Evolutionary conservation across 2,113 vertebrate genomes (phyloP).

Genomic region (Aegotheles bennettii): DNA sequence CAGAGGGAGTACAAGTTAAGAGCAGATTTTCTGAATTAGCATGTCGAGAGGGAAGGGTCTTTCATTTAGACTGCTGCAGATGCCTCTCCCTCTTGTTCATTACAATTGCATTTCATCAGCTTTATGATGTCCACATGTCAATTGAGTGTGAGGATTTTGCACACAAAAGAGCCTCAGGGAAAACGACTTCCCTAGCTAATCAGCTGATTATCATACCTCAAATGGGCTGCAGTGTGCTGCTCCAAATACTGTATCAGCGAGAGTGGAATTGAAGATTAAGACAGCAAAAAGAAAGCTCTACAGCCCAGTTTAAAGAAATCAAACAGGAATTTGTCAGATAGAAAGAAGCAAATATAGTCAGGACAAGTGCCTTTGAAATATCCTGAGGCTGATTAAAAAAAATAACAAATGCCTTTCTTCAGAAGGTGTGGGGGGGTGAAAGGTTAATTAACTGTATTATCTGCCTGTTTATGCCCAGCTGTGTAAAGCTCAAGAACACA

Average conservation of each 20-base stretch:
- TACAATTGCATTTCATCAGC: slow-evolving; percentile 99
- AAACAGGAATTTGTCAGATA: slow-evolving; percentile 73
- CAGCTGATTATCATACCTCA: slow-evolving; percentile 99
- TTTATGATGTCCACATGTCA: slow-evolving; percentile 99
- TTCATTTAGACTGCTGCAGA: slow-evolving; percentile 94
- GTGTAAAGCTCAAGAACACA: slow-evolving; percentile 67
- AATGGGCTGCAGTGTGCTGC: slow-evolving; percentile 85
- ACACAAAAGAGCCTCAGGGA: slow-evolving; percentile 99
- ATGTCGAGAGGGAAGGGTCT: slow-evolving; percentile 96
- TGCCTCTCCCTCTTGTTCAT: slow-evolving; percentile 99
- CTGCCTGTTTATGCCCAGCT: slow-evolving; percentile 76
- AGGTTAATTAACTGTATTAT: slow-evolving; percentile 81
- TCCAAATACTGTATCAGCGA: slow-evolving; percentile 76
- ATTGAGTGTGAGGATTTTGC: slow-evolving; percentile 99
- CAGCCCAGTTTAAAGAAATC: slow-evolving; percentile 72
- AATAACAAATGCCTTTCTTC: slow-evolving; percentile 62
- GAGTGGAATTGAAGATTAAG: slow-evolving; percentile 79
- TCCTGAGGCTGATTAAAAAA: slow-evolving; percentile 54
- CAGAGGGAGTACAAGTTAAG: slow-evolving; percentile 92
- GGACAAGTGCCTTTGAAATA: slow-evolving; percentile 61
- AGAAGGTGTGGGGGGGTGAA: slow-evolving; percentile 64
- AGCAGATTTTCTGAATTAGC: slow-evolving; percentile 99
- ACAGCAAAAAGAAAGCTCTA: slow-evolving; percentile 69
- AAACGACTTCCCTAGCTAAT: slow-evolving; percentile 98
- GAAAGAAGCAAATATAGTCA: slow-evolving; percentile 26